Base-by-base conservation (phyloP, 2,113 vertebrate species). In the Scomber scombrus region DNA sequence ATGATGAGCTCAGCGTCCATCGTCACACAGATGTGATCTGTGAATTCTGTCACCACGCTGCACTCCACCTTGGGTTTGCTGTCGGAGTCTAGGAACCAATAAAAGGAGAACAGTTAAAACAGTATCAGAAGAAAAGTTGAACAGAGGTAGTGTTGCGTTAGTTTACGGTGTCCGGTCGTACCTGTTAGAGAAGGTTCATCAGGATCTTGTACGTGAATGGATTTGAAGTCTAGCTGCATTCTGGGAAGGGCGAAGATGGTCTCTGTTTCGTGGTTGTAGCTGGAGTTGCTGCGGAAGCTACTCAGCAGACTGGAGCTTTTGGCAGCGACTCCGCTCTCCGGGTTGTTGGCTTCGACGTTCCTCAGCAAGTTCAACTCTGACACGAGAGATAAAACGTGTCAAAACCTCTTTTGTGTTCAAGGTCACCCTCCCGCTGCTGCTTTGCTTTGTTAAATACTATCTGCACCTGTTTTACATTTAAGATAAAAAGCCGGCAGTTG, bases 1-100 rank as follows among this genome's bases (percentile, higher is more conserved):
- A 99, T 99, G 88, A 99, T 99, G 74, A 99, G 84, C 91, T 99
- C 98, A 0, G 98, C 98, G 77, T 99, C 98, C 97, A 99, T 99
- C n/a, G 98, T 99, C 76, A 99, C 98, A 55, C 98, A 99, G 62
- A 99, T 99, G 92, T 99, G 98, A 90, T 99, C 98, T 0, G 97
- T 99, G 93, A 99, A 99, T 93, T 99, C 98, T 3, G 98, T 99
- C 81, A 99, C 98, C 66, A 99, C 97, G 47, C 98, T 99, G 91
- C 98, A 99, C 89, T 99, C 98, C 89, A 99, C 97, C 84, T 98
- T 99, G 56, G 98, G 98, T 87, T 99, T 99, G 88, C 95, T 94
- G 93, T 71, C 93, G 71, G 96, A 90, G 89, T 99, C 98, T 99
- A 15, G 85, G 18, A 92, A 81, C 15, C n/a, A n/a, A 43, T 40